These are phyloP conservation scores for Hartigia nigra DNA, from an alignment of 2,888 invertebrate species.

Conservation along the genomic window DNA sequence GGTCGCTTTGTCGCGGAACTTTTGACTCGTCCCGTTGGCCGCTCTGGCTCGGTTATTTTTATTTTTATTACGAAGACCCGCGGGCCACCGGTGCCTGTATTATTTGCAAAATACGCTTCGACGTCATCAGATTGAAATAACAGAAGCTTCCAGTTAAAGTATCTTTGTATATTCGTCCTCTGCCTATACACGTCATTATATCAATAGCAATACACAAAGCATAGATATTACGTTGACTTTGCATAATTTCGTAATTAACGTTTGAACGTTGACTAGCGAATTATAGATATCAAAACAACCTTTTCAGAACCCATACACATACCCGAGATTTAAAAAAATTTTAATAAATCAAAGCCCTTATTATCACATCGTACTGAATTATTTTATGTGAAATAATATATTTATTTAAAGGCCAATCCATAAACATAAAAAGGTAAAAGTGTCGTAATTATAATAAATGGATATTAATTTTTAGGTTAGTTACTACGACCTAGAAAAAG, in stretches of 20 bases:
- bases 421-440: background rate
- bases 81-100: constrained; percentile 1
- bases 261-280: constrained; percentile 16
- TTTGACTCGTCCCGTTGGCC: background rate
- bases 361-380: background rate
- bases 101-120: background rate
- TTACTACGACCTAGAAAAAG: background rate
- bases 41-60: constrained; percentile 26
- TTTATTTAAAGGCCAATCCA: background rate
- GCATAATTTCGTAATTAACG: constrained; percentile 18
- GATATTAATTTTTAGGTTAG: background rate
- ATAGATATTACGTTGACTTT: background rate
- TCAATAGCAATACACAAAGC: background rate
- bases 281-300: background rate
- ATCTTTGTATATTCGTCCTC: background rate
- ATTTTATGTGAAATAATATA: background rate
- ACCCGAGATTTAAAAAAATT: too few relatives aligned
- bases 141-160: background rate
- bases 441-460: background rate
- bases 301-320: too few relatives aligned
- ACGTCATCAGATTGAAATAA: background rate
- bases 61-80: constrained; percentile 14
- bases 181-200: background rate
- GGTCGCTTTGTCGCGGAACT: constrained; percentile 26
- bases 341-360: background rate